These are phyloP conservation scores for Dermolepida albohirtum DNA, from an alignment of 2,888 invertebrate genomes.

Conservation along the genomic window DNA sequence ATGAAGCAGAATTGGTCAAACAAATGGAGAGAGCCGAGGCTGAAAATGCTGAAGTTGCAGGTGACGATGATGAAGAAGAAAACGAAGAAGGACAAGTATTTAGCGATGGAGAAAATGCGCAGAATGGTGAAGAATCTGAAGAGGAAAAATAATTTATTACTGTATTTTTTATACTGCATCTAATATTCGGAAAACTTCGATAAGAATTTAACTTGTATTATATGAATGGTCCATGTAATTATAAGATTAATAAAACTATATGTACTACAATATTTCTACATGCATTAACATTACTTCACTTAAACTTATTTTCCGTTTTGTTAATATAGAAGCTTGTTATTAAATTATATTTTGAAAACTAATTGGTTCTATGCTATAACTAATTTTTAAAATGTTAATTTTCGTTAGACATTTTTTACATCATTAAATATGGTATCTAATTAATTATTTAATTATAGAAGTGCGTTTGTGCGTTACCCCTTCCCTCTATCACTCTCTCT, in stretches of 20 bases:
- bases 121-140: constrained; percentile 59
- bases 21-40: constrained; percentile 95
- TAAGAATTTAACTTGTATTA: constrained; percentile 12
- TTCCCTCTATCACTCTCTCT: too few species aligned
- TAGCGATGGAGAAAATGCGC: constrained; percentile 62
- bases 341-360: too few species aligned
- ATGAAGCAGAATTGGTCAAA: constrained; percentile 94
- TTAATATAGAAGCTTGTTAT: too few species aligned
- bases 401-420: too few species aligned
- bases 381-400: too few species aligned
- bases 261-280: not conserved
- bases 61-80: constrained; percentile 88
- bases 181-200: constrained; percentile 5
- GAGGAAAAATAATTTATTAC: constrained; percentile 47
- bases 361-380: too few species aligned
- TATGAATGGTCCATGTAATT: constrained; percentile 3
- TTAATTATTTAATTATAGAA: too few species aligned
- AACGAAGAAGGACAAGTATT: constrained; percentile 69
- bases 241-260: constrained; percentile 12
- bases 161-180: not conserved
- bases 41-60: constrained; percentile 94
- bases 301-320: too few species aligned
- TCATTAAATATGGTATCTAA: too few species aligned
- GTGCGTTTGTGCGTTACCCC: too few species aligned
- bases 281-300: constrained; percentile 53